Evolutionary conservation across 2,888 invertebrate species (phyloP), one percentile per base, ranked within the genome.

Genomic region (Diploptera punctata): DNA sequence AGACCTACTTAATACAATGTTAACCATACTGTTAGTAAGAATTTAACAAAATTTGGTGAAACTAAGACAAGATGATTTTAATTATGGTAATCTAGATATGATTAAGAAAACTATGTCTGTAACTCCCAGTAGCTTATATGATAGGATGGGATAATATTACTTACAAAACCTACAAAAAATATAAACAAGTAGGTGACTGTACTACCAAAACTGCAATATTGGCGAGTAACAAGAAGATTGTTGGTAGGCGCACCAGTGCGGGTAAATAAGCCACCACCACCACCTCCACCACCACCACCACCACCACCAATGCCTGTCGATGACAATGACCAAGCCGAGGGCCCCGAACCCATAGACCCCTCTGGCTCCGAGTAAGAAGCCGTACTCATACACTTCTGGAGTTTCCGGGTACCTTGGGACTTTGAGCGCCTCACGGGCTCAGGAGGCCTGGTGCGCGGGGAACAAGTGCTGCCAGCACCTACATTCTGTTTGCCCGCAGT

Each of bases 201-300:
- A 93, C 93, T 94, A 93, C 93, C 93, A 92, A 94, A 93, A 92
- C 93, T 94, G 93, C 92, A 93, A 93, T 93, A 94, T 90, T 93
- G 93, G 88, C 93, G 91, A 88, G 93, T 91, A 88, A 91, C 90
- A 86, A 91, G 90, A 86, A 91, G 89, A 87, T 79, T 80, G 82
- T 80, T 80, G 84, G 81, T 80, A 79, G 83, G 85, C 84, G 78
- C 77, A 78, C 77, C 78, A 80, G 79, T 79, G 79, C 79, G 79
- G 80, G 80, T 81, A 77, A 77, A 77, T 72, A 77, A 76, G 79
- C 79, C 82, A 81, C 80, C 81, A 85, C 85, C 72, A n/a, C n/a
- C n/a, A 67, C 86, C 85, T 60, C 79, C 82, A 81, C 80, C 81
- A 85, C 85, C 73, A 52, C 86, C 84, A 84, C 86, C 86, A 88